A percentile compares a stretch with the other conserved stretches of the same genome.
Evolutionary conservation across 2,888 invertebrate species (phyloP).

Genomic region (Taphrorychus bicolor): DNA sequence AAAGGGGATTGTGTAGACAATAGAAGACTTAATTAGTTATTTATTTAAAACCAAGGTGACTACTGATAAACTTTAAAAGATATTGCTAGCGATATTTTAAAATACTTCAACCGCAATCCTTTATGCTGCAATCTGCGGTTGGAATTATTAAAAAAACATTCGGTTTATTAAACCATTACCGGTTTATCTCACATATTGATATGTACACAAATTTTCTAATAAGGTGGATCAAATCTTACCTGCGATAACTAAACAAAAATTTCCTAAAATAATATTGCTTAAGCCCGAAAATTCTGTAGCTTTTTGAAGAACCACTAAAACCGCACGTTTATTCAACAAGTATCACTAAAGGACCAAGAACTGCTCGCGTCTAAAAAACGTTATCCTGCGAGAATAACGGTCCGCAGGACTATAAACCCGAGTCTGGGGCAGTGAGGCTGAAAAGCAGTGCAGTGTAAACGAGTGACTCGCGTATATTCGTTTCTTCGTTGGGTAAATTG

Average conservation of each 20-base stretch:
- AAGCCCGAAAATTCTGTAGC: constrained; percentile 16
- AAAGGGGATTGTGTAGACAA: no score
- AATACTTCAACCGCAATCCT: no score
- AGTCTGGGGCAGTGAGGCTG: constrained; percentile 8
- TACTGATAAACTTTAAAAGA: no score
- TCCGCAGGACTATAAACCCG: constrained; percentile 10
- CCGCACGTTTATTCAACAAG: neutral
- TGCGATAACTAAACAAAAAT: constrained; percentile 8
- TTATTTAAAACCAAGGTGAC: no score
- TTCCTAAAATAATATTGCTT: constrained; percentile 15
- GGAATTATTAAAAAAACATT: no score
- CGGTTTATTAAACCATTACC: no score
- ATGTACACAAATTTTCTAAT: no score
- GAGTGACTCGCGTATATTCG: constrained; percentile 9
- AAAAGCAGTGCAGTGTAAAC: constrained; percentile 3
- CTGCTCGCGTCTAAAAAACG: neutral
- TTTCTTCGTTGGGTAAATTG: constrained; percentile 9
- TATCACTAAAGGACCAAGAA: neutral
- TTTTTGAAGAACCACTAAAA: neutral
- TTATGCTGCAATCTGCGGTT: no score
- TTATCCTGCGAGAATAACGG: constrained; percentile 17
- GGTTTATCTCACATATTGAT: no score
- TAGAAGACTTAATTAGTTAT: no score
- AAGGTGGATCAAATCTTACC: no score
- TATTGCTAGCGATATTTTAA: no score